Conservation (phyloP, 2,113 vertebrate genomes). For the Cheilinus undulatus region DNA sequence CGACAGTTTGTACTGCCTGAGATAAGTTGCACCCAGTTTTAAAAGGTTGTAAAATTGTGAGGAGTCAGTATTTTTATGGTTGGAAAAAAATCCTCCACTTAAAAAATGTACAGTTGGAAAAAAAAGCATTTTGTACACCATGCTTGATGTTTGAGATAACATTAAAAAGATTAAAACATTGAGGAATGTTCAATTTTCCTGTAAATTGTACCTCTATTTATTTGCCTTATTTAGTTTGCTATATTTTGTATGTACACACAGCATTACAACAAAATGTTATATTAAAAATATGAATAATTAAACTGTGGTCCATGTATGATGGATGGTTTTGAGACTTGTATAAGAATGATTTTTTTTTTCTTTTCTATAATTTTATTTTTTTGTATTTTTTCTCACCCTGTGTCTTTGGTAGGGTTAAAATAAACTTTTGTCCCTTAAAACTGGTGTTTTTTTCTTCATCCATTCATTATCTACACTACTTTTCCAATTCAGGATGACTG, state of each 20-base stretch:
- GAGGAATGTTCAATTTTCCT: constrained; percentile 87
- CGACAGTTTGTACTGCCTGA: constrained; percentile 67
- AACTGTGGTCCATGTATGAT: constrained; percentile 81
- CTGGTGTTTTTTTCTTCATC: too few relatives aligned
- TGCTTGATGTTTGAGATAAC: constrained; percentile 80
- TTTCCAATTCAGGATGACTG: too few relatives aligned
- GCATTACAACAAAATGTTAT: constrained; percentile 83
- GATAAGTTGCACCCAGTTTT: constrained; percentile 75
- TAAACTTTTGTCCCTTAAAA: constrained; percentile 79
- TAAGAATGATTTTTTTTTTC: constrained; percentile 66
- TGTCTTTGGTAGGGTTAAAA: constrained; percentile 84
- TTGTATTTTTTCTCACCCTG: constrained; percentile 72
- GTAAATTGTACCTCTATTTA: constrained; percentile 94
- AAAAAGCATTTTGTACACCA: constrained; percentile 86
- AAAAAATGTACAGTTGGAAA: constrained; percentile 84
- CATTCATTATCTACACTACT: too few relatives aligned
- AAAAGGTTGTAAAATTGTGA: constrained; percentile 75
- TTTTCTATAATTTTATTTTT: constrained; percentile 67
- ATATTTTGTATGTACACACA: constrained; percentile 90
- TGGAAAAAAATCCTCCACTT: constrained; percentile 72
- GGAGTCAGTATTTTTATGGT: constrained; percentile 79
- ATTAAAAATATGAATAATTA: constrained; percentile 80
- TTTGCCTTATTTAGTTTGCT: constrained; percentile 93
- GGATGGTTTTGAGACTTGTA: constrained; percentile 75
- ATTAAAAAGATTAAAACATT: constrained; percentile 75